phyloP scores from a whole-genome alignment of 2,797 vertebrate genomes.

The Aselliscus stoliczkanus region DNA sequence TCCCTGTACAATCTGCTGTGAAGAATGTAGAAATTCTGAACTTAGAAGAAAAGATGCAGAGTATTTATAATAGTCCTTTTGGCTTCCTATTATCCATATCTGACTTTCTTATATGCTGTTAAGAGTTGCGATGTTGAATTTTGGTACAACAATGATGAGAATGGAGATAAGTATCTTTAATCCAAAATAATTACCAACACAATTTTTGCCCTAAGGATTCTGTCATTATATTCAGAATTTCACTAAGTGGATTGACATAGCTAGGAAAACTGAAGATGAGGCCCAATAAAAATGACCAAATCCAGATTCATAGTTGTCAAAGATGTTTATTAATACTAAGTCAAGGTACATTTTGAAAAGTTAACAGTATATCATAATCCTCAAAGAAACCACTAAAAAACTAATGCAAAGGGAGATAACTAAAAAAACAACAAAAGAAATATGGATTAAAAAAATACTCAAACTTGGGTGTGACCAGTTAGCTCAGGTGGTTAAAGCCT shows the following conservation, averaged over 20 bases:
- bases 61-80: background rate
- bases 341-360: background rate
- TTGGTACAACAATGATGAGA: background rate
- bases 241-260: background rate
- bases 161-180: background rate
- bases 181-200: conserved; percentile 27
- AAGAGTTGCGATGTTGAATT: background rate
- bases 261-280: background rate
- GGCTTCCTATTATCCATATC: background rate
- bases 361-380: background rate
- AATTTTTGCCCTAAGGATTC: background rate
- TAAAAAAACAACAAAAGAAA: background rate
- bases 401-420: background rate
- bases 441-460: too few species aligned
- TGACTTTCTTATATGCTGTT: background rate
- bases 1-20: background rate
- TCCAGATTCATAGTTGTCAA: background rate
- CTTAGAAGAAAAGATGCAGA: background rate
- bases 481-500: too few species aligned
- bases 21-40: background rate
- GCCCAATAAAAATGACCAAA: background rate
- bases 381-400: background rate
- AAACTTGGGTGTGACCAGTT: too few species aligned
- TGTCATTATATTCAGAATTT: conserved; percentile 27
- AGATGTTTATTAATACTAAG: conserved; percentile 11